These are phyloP conservation scores for Epizoanthus fatuus DNA, from an alignment of 92 coral and sea anemone genomes.

Conservation along the genomic window DNA sequence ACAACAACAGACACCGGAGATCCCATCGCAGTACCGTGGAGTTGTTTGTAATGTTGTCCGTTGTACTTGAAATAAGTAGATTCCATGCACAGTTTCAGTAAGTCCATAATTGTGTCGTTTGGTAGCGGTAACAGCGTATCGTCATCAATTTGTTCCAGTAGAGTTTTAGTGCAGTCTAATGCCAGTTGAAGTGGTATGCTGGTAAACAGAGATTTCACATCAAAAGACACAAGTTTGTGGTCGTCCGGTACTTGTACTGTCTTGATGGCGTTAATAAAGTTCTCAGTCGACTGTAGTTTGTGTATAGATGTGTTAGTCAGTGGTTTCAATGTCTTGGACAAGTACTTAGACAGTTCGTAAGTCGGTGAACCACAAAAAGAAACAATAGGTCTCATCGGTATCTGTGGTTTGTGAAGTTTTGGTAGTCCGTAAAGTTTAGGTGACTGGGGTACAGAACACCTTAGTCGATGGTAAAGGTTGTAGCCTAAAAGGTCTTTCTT, in stretches of 20 bases:
- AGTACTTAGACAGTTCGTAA: constrained; percentile 60
- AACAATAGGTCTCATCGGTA: constrained; percentile 66
- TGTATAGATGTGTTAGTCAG: constrained; percentile 32
- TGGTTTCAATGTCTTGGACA: background rate
- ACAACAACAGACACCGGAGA: constrained; percentile 43
- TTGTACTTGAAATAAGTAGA: constrained; percentile 50
- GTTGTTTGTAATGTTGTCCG: constrained; percentile 52
- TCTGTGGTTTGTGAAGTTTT: constrained; percentile 61
- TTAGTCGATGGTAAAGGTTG: constrained; percentile 30
- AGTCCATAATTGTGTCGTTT: constrained; percentile 9
- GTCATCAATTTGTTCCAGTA: background rate
- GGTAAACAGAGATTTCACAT: constrained; percentile 37
- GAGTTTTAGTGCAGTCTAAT: constrained; percentile 46
- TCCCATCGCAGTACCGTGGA: constrained; percentile 54
- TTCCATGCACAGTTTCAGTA: constrained; percentile 36
- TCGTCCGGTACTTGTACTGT: constrained; percentile 57
- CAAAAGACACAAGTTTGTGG: constrained; percentile 44
- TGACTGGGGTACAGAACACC: constrained; percentile 54
- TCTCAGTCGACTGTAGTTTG: constrained; percentile 62
- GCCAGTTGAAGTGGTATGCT: constrained; percentile 54
- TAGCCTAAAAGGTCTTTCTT: constrained; percentile 43
- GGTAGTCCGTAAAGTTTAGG: constrained; percentile 70
- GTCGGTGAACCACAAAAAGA: constrained; percentile 66
- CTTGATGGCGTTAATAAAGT: constrained; percentile 57
- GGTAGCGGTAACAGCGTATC: constrained; percentile 18